Conservation (phyloP, 1,140 invertebrate genomes). For the Aradophagus sp. region DNA sequence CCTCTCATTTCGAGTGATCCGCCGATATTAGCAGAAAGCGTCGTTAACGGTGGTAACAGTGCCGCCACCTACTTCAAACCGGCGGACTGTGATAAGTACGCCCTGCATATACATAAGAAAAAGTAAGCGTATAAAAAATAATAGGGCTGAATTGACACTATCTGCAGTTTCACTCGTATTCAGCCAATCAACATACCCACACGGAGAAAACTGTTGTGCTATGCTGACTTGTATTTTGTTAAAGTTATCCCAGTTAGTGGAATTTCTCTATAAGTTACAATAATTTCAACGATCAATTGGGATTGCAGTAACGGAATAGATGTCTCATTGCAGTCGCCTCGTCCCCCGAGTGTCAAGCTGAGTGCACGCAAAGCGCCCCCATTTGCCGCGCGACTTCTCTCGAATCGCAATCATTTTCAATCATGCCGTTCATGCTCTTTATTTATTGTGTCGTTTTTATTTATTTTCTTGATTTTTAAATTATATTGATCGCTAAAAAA, state of each 20-base stretch:
- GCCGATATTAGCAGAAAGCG: no score
- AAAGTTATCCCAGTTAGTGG: no score
- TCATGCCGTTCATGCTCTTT: slow-evolving; percentile 30
- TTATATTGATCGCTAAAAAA: slow-evolving; percentile 23
- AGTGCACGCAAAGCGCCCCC: slow-evolving; percentile 3
- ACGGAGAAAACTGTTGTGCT: no score
- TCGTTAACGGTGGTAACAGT: slow-evolving; percentile 1
- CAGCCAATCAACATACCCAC: neutral
- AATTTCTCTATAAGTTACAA: no score
- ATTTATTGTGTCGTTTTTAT: slow-evolving; percentile 43
- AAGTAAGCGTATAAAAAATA: neutral
- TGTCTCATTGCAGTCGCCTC: slow-evolving; percentile 27
- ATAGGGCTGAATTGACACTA: no score
- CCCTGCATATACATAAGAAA: slow-evolving; percentile 2
- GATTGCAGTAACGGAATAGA: no score
- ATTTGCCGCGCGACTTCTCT: slow-evolving; percentile 13
- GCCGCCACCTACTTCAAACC: slow-evolving; percentile 15
- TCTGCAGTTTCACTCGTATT: no score
- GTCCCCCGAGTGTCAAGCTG: slow-evolving; percentile 5
- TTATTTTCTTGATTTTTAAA: slow-evolving; percentile 35
- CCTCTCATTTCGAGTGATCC: neutral
- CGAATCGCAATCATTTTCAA: slow-evolving; percentile 23
- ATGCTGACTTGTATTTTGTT: no score
- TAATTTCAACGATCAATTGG: no score
- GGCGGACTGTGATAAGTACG: slow-evolving; percentile 34